These are phyloP conservation scores for Sitophilus oryzae DNA, from an alignment of 1,140 invertebrate genomes.

Conservation along the genomic window DNA sequence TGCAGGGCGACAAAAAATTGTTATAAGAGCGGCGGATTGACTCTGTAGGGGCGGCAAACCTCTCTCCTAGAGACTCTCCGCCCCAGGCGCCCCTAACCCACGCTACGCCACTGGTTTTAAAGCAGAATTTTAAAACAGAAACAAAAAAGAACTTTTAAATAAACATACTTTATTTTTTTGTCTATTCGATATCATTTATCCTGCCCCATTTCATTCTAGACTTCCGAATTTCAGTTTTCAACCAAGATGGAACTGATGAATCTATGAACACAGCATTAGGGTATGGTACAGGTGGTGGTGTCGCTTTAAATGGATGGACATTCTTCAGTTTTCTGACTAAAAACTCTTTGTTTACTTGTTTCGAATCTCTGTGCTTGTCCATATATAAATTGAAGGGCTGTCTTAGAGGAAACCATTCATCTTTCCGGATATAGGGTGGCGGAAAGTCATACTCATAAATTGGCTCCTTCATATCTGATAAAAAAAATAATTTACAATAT, in stretches of 20 bases:
- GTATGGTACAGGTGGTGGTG: constrained; percentile 59
- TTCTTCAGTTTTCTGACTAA: constrained; percentile 73
- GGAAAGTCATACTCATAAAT: constrained; percentile 88
- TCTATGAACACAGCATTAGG: constrained; percentile 66
- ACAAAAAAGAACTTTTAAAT: too few relatives aligned
- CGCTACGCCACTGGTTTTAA: too few relatives aligned
- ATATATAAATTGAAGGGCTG: constrained; percentile 84
- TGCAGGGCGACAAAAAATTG: too few relatives aligned
- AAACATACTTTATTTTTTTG: not conserved
- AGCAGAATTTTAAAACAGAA: too few relatives aligned
- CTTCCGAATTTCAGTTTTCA: constrained; percentile 62
- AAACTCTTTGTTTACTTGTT: constrained; percentile 80
- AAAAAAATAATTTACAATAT: constrained; percentile 13
- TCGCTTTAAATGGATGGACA: constrained; percentile 74
- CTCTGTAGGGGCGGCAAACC: too few relatives aligned
- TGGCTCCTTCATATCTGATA: constrained; percentile 53
- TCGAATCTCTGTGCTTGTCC: constrained; percentile 85
- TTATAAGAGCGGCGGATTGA: too few relatives aligned
- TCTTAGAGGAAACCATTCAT: constrained; percentile 75
- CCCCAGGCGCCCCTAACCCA: too few relatives aligned
- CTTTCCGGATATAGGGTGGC: constrained; percentile 61
- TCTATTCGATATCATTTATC: constrained; percentile 57
- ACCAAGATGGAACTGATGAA: constrained; percentile 65
- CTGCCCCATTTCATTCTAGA: constrained; percentile 60
- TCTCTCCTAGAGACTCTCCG: too few relatives aligned